Conservation (phyloP, 2,113 vertebrate species). For the Promerops cafer region DNA sequence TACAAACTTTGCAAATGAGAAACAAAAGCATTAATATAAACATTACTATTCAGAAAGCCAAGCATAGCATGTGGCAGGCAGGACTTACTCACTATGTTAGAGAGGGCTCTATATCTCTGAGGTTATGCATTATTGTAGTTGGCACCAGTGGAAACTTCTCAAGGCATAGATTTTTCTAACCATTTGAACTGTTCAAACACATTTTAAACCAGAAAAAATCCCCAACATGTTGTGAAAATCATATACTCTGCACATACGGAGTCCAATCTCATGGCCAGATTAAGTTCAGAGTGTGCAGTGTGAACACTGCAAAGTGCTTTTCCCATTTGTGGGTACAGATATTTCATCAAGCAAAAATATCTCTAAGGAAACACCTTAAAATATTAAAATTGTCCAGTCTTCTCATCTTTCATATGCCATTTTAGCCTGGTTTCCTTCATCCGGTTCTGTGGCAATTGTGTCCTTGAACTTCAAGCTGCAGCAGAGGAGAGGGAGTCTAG, state of each 20-base stretch:
- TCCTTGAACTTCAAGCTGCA: not conserved
- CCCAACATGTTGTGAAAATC: not conserved
- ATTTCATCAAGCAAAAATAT: not conserved
- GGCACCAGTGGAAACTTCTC: not conserved
- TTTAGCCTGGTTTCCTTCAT: not conserved
- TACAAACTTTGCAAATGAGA: not conserved
- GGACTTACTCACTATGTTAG: not conserved
- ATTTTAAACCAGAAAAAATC: not conserved
- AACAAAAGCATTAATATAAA: not conserved
- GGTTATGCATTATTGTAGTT: not conserved
- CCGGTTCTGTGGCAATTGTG: not conserved
- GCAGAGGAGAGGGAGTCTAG: not conserved
- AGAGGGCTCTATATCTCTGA: not conserved
- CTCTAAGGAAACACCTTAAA: not conserved
- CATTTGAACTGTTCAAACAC: not conserved
- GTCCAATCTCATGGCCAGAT: not conserved
- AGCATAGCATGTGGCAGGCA: not conserved
- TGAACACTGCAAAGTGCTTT: not conserved
- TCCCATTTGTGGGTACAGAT: not conserved
- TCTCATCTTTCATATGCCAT: not conserved
- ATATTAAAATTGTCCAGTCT: not conserved
- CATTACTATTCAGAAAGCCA: not conserved
- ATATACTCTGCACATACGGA: not conserved
- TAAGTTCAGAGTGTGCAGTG: not conserved
- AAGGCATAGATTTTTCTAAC: not conserved